Conservation (phyloP, 35 echinoderm and acorn worm genomes). For the Nesometra sesokonis region DNA sequence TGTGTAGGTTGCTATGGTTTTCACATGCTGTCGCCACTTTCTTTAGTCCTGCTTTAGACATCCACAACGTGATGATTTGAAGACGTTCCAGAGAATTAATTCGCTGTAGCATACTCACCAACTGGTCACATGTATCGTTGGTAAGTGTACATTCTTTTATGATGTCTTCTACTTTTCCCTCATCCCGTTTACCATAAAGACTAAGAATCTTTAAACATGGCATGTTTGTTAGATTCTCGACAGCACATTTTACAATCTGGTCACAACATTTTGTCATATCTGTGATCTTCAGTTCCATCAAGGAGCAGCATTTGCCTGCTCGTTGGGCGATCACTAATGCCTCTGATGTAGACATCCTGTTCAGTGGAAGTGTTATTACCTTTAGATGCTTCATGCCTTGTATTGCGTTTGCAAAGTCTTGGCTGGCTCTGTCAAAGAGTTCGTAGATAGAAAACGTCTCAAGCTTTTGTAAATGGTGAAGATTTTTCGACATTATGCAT, state of each 20-base stretch:
- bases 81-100: background rate
- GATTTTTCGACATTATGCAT: background rate
- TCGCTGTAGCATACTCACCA: background rate
- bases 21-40: background rate
- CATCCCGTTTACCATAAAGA: background rate
- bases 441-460: background rate
- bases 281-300: background rate
- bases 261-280: background rate
- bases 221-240: background rate
- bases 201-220: background rate
- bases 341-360: background rate
- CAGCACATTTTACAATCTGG: background rate
- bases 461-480: background rate
- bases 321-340: background rate
- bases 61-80: background rate
- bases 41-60: background rate
- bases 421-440: background rate
- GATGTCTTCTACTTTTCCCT: background rate
- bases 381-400: background rate
- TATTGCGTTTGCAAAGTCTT: background rate
- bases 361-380: background rate
- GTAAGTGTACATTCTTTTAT: background rate
- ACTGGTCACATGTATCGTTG: background rate
- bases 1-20: background rate
- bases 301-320: background rate